Evolutionary conservation across 2,888 invertebrate genomes (phyloP).

Genomic region (Apodemia duryi): DNA sequence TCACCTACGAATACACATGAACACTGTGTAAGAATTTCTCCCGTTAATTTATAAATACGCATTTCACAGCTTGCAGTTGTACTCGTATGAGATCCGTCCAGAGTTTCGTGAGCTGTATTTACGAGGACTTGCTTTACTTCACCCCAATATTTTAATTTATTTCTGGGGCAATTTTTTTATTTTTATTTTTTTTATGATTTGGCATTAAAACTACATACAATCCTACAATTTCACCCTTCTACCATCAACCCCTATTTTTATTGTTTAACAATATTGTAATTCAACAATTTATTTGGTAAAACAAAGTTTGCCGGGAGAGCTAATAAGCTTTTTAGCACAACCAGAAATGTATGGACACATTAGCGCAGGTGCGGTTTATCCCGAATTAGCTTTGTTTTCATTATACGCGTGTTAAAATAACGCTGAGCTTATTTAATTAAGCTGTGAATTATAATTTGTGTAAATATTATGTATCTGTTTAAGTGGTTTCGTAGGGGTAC

Average conservation of each 20-base stretch:
- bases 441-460: background rate
- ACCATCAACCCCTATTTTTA: no score
- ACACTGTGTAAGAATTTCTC: constrained; percentile 2
- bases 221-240: no score
- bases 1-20: constrained; percentile 6
- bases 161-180: no score
- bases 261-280: no score
- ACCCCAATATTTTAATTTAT: no score
- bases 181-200: no score
- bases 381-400: background rate
- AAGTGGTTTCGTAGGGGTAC: no score
- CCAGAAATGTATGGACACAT: background rate
- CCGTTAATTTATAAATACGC: constrained; percentile 7
- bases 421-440: background rate
- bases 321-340: background rate
- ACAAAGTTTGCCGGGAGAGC: no score
- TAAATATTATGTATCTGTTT: no score
- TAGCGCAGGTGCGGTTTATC: background rate
- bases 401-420: constrained; percentile 1
- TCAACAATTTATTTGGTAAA: no score
- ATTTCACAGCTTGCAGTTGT: background rate
- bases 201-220: no score
- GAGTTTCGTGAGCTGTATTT: background rate
- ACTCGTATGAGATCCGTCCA: background rate
- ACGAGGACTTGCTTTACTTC: no score